Conservation (phyloP, 2,113 vertebrate genomes). For the Muntiacus muntjak region DNA sequence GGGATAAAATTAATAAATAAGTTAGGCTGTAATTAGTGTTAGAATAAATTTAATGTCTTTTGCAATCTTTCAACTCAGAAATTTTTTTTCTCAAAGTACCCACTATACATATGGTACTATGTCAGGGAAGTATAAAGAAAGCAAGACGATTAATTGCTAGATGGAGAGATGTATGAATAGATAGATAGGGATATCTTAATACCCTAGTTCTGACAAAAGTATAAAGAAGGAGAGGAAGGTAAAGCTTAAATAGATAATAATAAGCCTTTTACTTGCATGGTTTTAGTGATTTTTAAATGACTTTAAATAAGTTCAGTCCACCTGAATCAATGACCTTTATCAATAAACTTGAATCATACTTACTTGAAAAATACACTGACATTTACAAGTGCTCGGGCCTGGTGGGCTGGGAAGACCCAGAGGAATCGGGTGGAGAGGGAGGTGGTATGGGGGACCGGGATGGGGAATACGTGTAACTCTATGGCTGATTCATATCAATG, state of each 20-base stretch:
- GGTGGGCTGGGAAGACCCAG: too few species aligned
- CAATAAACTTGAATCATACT: background rate
- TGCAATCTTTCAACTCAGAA: background rate
- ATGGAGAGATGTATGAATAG: background rate
- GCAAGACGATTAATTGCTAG: background rate
- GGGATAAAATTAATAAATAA: conserved; percentile 45
- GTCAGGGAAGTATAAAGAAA: background rate
- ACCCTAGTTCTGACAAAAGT: background rate
- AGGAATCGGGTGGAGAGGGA: too few species aligned
- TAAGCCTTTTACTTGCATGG: background rate
- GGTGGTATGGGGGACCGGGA: too few species aligned
- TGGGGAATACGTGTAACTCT: too few species aligned
- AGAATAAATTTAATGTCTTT: background rate
- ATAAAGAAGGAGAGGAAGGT: background rate
- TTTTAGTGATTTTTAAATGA: background rate
- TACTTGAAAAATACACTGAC: background rate
- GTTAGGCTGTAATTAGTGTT: background rate
- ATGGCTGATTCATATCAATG: too few species aligned
- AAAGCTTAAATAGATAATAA: background rate
- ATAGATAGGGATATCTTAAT: background rate
- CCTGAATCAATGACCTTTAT: background rate
- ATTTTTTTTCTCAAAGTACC: background rate
- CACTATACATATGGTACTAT: background rate
- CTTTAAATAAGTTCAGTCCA: background rate
- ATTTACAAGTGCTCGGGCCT: too few species aligned